A percentile compares a stretch with the other conserved stretches of the same genome.
phyloP scores from a whole-genome alignment of 2,113 vertebrate species.

The Ardeotis arabs region DNA sequence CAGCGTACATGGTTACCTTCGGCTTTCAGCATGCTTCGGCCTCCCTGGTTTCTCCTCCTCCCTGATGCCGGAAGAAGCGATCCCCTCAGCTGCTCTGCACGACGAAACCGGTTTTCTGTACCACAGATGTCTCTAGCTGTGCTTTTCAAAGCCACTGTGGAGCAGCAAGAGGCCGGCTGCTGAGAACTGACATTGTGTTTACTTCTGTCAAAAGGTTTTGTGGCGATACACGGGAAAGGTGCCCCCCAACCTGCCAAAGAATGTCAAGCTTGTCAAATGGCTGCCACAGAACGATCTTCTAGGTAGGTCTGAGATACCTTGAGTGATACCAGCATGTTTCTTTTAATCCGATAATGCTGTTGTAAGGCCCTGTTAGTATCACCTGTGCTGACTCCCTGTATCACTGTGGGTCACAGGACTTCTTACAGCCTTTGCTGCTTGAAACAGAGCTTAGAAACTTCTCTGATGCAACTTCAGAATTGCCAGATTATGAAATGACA shows the following conservation, averaged over 20 bases:
- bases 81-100: no score
- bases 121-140: neutral
- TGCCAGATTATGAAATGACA: rapidly evolving
- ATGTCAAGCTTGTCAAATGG: slow-evolving; percentile 91
- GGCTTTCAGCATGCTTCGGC: neutral
- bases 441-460: neutral
- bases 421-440: neutral
- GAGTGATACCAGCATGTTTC: neutral
- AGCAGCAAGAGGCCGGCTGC: neutral
- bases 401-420: neutral
- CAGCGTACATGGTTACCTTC: neutral
- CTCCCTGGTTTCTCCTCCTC: neutral
- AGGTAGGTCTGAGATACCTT: slow-evolving; percentile 74
- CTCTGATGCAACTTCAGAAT: neutral
- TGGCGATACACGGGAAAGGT: slow-evolving; percentile 86
- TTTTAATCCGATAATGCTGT: neutral
- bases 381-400: neutral
- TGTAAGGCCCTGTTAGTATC: neutral
- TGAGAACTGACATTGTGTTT: neutral
- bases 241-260: slow-evolving; percentile 79
- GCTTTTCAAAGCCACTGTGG: neutral
- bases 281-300: slow-evolving; percentile 95
- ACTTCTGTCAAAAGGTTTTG: slow-evolving; percentile 78
- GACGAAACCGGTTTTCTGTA: neutral
- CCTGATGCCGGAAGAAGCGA: neutral